These are phyloP conservation scores for Gortyna flavago DNA, from an alignment of 2,888 invertebrate species.

Conservation along the genomic window DNA sequence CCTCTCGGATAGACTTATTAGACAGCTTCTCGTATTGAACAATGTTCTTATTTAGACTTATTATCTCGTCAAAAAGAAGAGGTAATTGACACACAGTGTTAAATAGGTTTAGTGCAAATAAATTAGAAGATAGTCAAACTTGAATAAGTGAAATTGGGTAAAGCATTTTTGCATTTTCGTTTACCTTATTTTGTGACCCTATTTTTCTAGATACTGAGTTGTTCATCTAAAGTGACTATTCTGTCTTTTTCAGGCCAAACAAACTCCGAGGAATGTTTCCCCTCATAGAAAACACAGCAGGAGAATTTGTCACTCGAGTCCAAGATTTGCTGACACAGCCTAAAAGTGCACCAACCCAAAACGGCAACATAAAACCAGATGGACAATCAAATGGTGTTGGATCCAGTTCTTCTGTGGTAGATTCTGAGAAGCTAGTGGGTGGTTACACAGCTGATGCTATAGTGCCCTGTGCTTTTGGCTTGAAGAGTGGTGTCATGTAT, in stretches of 20 bases:
- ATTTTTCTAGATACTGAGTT: background rate
- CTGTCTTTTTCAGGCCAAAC: slow-evolving; percentile 81
- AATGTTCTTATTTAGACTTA: background rate
- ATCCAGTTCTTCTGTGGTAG: slow-evolving; percentile 69
- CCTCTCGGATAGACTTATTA: background rate
- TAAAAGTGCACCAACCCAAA: slow-evolving; percentile 54
- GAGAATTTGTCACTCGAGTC: slow-evolving; percentile 79
- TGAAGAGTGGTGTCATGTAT: slow-evolving; percentile 86
- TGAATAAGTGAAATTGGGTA: background rate
- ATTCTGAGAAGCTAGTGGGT: slow-evolving; percentile 83
- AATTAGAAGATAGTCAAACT: background rate
- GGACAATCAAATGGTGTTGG: slow-evolving; percentile 30
- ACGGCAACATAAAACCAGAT: slow-evolving; percentile 24
- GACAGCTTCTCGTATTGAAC: background rate
- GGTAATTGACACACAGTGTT: background rate
- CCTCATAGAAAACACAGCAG: slow-evolving; percentile 83
- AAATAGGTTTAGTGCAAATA: background rate
- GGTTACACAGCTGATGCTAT: slow-evolving; percentile 88
- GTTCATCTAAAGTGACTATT: background rate
- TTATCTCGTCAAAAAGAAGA: background rate
- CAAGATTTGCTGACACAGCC: slow-evolving; percentile 66
- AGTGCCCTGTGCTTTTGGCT: slow-evolving; percentile 86
- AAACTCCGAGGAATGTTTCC: slow-evolving; percentile 87
- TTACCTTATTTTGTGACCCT: background rate
- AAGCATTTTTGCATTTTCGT: background rate